Percentiles rank a stretch among this genome's conserved stretches.
phyloP scores from a whole-genome alignment of 2,113 vertebrate genomes.

The Aptenodytes patagonicus region DNA sequence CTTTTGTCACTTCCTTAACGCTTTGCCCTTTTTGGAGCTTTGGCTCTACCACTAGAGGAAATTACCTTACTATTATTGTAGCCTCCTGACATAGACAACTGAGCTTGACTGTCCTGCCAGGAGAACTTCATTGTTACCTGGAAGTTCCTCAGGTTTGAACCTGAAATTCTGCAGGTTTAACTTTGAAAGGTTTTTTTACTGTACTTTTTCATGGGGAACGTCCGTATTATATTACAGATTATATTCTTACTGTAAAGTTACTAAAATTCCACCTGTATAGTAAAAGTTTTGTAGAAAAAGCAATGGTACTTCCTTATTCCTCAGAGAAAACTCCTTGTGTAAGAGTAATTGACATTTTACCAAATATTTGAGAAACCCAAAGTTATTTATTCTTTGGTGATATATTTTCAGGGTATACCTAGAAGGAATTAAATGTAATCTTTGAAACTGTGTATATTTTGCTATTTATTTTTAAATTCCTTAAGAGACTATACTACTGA shows the following conservation, averaged over 20 bases:
- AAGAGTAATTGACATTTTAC: conserved; percentile 30
- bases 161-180: background rate
- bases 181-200: background rate
- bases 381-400: conserved; percentile 53
- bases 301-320: conserved; percentile 17
- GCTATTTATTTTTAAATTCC: conserved; percentile 60
- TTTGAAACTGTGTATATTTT: conserved; percentile 59
- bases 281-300: background rate
- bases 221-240: background rate
- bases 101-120: background rate
- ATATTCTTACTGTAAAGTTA: background rate
- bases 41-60: background rate
- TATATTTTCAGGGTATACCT: conserved; percentile 8
- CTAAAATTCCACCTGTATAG: background rate
- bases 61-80: background rate
- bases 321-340: background rate
- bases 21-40: background rate
- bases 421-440: conserved; percentile 11
- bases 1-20: background rate
- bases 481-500: conserved; percentile 34
- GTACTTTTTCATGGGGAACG: background rate
- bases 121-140: background rate
- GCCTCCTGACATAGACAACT: background rate
- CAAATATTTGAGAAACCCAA: conserved; percentile 54
- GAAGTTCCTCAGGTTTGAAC: background rate